These are phyloP conservation scores for Protobothrops mucrosquamatus DNA, from an alignment of 2,113 vertebrate genomes.

Conservation along the genomic window DNA sequence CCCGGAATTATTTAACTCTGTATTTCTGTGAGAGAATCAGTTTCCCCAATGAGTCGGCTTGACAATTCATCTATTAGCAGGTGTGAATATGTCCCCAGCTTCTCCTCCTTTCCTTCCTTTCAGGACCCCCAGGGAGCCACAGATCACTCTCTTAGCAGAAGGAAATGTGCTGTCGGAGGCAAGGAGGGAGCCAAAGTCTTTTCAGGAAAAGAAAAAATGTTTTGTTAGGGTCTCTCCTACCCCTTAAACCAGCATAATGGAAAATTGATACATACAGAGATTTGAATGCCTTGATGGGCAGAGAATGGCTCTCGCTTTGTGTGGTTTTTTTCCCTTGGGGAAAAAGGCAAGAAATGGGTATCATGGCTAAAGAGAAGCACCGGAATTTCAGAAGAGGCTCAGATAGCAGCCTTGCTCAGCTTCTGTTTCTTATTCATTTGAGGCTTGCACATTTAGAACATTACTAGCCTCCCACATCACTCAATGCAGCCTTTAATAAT, in stretches of 20 bases:
- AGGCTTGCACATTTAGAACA: background rate
- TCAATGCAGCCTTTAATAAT: background rate
- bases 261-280: background rate
- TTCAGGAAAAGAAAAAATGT: slow-evolving; percentile 25
- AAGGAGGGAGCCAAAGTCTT: slow-evolving; percentile 27
- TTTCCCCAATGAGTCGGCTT: slow-evolving; percentile 23
- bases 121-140: slow-evolving; percentile 33
- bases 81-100: slow-evolving; percentile 51
- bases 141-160: slow-evolving; percentile 25
- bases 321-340: background rate
- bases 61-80: slow-evolving; percentile 47
- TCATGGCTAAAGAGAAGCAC: background rate
- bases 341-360: background rate
- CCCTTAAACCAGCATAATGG: slow-evolving; percentile 32
- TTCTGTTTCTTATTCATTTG: background rate
- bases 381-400: background rate
- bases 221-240: slow-evolving; percentile 22
- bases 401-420: background rate
- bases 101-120: slow-evolving; percentile 1
- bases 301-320: background rate
- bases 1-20: slow-evolving; percentile 28
- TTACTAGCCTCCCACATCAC: background rate
- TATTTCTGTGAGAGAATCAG: slow-evolving; percentile 29
- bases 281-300: background rate
- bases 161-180: slow-evolving; percentile 37